Conservation (phyloP, 2,797 vertebrate species). For the Labeo calbasu region DNA sequence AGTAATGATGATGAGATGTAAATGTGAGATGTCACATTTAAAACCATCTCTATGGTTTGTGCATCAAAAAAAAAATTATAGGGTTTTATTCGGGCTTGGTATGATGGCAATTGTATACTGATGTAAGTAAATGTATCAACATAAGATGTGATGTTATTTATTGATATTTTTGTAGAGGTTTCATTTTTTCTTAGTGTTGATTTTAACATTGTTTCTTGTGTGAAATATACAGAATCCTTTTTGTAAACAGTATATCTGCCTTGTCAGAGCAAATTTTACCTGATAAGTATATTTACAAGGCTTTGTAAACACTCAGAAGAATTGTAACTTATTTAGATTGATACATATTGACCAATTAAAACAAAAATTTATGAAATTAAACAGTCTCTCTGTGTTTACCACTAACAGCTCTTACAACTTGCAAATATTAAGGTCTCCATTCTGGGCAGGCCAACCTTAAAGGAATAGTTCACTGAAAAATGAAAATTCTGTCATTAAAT, state of each 20-base stretch:
- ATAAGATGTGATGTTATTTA: conserved; percentile 88
- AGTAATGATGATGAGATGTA: conserved; percentile 45
- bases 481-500: too few relatives aligned
- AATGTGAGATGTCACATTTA: conserved; percentile 55
- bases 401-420: not conserved
- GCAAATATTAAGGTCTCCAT: not conserved
- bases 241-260: conserved; percentile 66
- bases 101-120: conserved; percentile 75
- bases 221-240: conserved; percentile 80
- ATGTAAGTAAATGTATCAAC: conserved; percentile 86
- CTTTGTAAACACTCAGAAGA: conserved; percentile 75
- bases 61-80: conserved; percentile 46
- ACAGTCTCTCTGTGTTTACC: conserved; percentile 19
- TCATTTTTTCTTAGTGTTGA: conserved; percentile 78
- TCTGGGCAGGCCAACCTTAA: not conserved
- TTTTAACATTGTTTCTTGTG: conserved; percentile 74
- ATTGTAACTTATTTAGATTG: conserved; percentile 75
- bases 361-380: conserved; percentile 39
- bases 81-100: conserved; percentile 53
- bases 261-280: conserved; percentile 73
- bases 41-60: conserved; percentile 53
- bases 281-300: conserved; percentile 74
- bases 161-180: conserved; percentile 82
- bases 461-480: too few relatives aligned
- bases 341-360: conserved; percentile 80